Evolutionary conservation across 2,797 vertebrate species (phyloP).

Genomic region (Smutsia temminckii): DNA sequence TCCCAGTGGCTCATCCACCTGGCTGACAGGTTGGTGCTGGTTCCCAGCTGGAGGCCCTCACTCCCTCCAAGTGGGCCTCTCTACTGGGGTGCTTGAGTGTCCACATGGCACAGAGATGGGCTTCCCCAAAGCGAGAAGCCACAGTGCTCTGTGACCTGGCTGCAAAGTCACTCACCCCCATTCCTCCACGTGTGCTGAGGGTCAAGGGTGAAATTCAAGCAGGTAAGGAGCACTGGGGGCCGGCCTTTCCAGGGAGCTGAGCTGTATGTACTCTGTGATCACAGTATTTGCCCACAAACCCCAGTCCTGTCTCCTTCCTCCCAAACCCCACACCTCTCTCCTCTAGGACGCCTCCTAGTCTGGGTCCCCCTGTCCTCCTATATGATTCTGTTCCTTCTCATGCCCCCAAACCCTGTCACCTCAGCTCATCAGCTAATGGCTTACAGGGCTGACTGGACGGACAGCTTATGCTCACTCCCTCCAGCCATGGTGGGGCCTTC

Average conservation of each 20-base stretch:
- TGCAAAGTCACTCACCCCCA: too few species aligned
- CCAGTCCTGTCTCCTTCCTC: neutral
- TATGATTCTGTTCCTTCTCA: neutral
- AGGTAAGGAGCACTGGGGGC: neutral
- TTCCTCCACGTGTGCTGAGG: neutral
- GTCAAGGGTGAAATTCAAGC: neutral
- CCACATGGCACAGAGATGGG: neutral
- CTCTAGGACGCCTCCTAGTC: neutral
- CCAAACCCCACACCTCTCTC: neutral
- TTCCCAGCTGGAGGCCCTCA: neutral
- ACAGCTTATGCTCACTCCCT: neutral
- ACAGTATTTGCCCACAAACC: neutral
- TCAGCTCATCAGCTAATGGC: neutral
- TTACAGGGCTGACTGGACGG: neutral
- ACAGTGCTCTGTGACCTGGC: too few species aligned
- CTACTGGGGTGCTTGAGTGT: neutral
- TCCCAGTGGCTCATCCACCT: neutral
- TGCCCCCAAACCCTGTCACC: neutral
- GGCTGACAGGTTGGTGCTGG: neutral
- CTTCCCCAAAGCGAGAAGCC: neutral
- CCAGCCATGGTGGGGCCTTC: neutral
- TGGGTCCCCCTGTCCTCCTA: neutral
- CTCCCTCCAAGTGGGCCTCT: accelerated
- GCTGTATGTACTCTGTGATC: neutral
- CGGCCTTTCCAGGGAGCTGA: neutral